phyloP scores from a whole-genome alignment of 2,888 invertebrate species.

The Parasteatoda lunata region DNA sequence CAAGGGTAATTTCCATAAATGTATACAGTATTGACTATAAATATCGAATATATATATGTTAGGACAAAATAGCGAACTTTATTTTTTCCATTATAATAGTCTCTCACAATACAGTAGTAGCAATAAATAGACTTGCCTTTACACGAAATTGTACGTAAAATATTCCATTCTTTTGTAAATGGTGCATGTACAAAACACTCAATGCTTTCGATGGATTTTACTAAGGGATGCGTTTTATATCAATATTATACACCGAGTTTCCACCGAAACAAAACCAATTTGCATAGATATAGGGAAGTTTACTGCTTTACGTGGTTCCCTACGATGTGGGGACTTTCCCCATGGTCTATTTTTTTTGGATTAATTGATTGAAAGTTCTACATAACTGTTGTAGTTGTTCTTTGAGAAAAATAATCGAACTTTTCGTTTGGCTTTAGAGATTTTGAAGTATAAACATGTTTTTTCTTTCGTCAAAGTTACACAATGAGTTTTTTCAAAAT shows the following conservation, averaged over 20 bases:
- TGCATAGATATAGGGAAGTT: slow-evolving; percentile 60
- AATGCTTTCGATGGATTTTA: slow-evolving; percentile 21
- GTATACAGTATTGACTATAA: slow-evolving; percentile 38
- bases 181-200: slow-evolving; percentile 6
- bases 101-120: slow-evolving; percentile 7
- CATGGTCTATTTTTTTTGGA: slow-evolving; percentile 38
- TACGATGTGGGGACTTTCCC: slow-evolving; percentile 22
- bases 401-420: not conserved
- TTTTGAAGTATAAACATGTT: too few relatives aligned
- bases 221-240: slow-evolving; percentile 50
- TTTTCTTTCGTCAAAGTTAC: too few relatives aligned
- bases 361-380: slow-evolving; percentile 40
- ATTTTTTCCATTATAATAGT: slow-evolving; percentile 29
- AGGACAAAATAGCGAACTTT: slow-evolving; percentile 21
- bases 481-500: too few relatives aligned
- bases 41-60: slow-evolving; percentile 39
- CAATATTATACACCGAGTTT: slow-evolving; percentile 56
- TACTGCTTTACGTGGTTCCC: slow-evolving; percentile 27
- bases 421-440: not conserved
- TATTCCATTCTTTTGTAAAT: slow-evolving; percentile 24
- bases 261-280: slow-evolving; percentile 28
- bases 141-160: slow-evolving; percentile 32
- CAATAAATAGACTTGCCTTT: slow-evolving; percentile 36
- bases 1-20: slow-evolving; percentile 37
- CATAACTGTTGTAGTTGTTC: not conserved